phyloP scores from a whole-genome alignment of 1,140 invertebrate species.

The Drosophila equinoxialis region DNA sequence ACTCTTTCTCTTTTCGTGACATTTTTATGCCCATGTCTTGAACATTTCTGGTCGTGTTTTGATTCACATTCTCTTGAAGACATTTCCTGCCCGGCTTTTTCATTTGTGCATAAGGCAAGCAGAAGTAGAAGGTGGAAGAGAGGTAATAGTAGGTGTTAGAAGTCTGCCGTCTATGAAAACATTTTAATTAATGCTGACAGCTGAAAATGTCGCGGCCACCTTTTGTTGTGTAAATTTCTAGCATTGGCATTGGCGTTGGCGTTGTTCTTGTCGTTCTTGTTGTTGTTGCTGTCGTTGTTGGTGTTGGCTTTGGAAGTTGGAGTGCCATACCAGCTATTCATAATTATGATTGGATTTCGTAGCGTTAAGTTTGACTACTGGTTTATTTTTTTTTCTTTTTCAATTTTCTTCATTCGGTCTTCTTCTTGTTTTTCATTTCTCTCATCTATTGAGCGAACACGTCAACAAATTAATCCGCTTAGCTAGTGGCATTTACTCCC shows the following conservation, averaged over 20 bases:
- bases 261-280: not conserved
- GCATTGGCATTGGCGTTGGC: slow-evolving; percentile 30
- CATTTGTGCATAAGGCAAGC: slow-evolving; percentile 9
- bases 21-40: slow-evolving; percentile 65
- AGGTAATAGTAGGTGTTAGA: slow-evolving; percentile 58
- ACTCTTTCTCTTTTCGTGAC: slow-evolving; percentile 48
- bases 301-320: not conserved
- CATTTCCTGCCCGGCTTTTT: slow-evolving; percentile 57
- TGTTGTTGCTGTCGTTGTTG: not conserved
- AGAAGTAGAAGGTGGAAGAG: not conserved
- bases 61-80: slow-evolving; percentile 49
- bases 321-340: slow-evolving; percentile 22
- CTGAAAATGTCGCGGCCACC: slow-evolving; percentile 72
- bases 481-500: slow-evolving; percentile 57
- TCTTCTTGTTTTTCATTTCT: slow-evolving; percentile 28
- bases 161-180: slow-evolving; percentile 62
- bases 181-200: slow-evolving; percentile 81
- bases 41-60: slow-evolving; percentile 57
- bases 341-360: slow-evolving; percentile 76
- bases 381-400: slow-evolving; percentile 31
- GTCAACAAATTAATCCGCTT: slow-evolving; percentile 76
- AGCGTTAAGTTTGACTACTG: slow-evolving; percentile 51
- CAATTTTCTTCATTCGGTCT: slow-evolving; percentile 13
- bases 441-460: slow-evolving; percentile 56
- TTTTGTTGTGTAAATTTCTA: slow-evolving; percentile 76